Percentiles rank a stretch among this genome's conserved stretches.
Conservation (phyloP, 2,888 invertebrate species). For the Drosophila infuscata region DNA sequence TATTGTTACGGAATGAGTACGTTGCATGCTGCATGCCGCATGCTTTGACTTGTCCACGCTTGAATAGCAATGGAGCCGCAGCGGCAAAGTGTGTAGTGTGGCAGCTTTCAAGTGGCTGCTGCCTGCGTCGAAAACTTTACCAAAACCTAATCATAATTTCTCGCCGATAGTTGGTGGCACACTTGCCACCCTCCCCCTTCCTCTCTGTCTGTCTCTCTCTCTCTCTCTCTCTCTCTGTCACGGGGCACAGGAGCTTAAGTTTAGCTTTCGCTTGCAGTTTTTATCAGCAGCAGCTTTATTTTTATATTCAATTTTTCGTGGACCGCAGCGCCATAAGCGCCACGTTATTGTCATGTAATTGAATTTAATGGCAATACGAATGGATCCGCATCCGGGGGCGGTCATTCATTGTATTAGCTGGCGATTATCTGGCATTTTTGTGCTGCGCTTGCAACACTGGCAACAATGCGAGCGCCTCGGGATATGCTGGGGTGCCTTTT, state of each 20-base stretch:
- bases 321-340: constrained; percentile 74
- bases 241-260: constrained; percentile 46
- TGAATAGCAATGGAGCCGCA: constrained; percentile 36
- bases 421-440: constrained; percentile 73
- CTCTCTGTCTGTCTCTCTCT: not conserved
- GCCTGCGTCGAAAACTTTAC: constrained; percentile 64
- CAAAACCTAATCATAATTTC: constrained; percentile 77
- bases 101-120: constrained; percentile 60
- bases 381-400: constrained; percentile 69
- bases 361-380: constrained; percentile 76
- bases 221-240: constrained; percentile 11
- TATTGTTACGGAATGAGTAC: constrained; percentile 47
- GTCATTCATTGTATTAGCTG: constrained; percentile 71
- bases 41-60: constrained; percentile 35
- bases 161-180: constrained; percentile 44
- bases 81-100: constrained; percentile 60
- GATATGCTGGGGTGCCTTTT: constrained; percentile 10
- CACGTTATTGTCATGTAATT: constrained; percentile 80
- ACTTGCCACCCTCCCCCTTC: not conserved
- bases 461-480: constrained; percentile 47
- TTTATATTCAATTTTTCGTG: constrained; percentile 74
- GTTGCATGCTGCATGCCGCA: constrained; percentile 20
- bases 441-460: constrained; percentile 65
- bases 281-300: constrained; percentile 73
- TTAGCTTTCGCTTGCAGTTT: constrained; percentile 59